Conservation (phyloP, 2,797 vertebrate species). For the Micropoecilia bifurca region DNA sequence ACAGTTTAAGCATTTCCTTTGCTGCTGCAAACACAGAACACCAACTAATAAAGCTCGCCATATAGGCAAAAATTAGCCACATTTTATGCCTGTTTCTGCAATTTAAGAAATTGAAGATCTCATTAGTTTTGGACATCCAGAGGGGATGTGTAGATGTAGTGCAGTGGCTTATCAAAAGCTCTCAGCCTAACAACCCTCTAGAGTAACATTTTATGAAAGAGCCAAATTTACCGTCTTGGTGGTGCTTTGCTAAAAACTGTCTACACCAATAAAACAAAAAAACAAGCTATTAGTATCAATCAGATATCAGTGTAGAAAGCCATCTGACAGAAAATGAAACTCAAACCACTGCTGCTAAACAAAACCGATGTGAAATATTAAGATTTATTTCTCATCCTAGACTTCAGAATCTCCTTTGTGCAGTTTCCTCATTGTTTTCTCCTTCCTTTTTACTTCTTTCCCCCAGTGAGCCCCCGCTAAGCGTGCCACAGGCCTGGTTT, state of each 20-base stretch:
- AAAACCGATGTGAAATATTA: constrained; percentile 66
- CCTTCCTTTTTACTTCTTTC: constrained; percentile 20
- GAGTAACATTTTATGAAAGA: constrained; percentile 61
- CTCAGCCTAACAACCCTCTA: constrained; percentile 48
- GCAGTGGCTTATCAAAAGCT: constrained; percentile 40
- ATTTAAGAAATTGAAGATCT: constrained; percentile 20
- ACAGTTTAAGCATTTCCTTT: not conserved
- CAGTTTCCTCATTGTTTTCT: constrained; percentile 9
- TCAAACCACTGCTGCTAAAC: constrained; percentile 62
- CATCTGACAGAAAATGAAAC: constrained; percentile 64
- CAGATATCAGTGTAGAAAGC: constrained; percentile 54
- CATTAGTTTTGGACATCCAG: constrained; percentile 32
- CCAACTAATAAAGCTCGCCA: constrained; percentile 2
- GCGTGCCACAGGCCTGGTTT: constrained; percentile 31
- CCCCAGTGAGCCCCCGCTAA: constrained; percentile 32
- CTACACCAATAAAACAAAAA: constrained; percentile 39
- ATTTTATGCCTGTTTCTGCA: constrained; percentile 3
- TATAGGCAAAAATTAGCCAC: not conserved
- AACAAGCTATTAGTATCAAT: constrained; percentile 72
- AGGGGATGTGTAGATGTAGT: constrained; percentile 30
- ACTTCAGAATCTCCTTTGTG: not conserved
- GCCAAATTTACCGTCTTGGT: constrained; percentile 55
- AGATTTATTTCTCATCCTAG: constrained; percentile 55
- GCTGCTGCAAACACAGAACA: not conserved
- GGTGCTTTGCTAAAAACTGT: constrained; percentile 56